Conservation (phyloP, 2,797 vertebrate genomes). For the Amniataba percoides region DNA sequence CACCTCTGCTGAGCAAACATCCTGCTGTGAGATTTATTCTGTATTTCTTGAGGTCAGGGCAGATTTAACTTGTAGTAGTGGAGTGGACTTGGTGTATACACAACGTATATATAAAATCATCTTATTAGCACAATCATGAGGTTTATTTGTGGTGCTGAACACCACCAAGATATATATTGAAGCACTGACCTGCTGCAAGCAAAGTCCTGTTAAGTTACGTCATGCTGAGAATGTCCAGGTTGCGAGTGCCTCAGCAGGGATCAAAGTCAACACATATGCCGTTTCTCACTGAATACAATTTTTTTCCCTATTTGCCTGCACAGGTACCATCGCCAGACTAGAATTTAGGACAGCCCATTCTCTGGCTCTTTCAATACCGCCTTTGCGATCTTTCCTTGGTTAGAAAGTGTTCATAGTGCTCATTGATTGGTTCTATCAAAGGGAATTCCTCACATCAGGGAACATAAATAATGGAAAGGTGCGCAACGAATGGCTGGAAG, state of each 20-base stretch:
- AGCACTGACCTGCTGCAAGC: background rate
- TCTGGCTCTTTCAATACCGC: slow-evolving; percentile 55
- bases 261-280: slow-evolving; percentile 41
- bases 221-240: slow-evolving; percentile 26
- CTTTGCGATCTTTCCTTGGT: slow-evolving; percentile 61
- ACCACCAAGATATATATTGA: slow-evolving; percentile 14
- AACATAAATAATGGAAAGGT: slow-evolving; percentile 86
- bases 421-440: slow-evolving; percentile 84
- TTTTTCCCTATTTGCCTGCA: slow-evolving; percentile 11
- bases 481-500: slow-evolving; percentile 73
- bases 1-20: slow-evolving; percentile 19
- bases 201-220: slow-evolving; percentile 16
- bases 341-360: slow-evolving; percentile 47
- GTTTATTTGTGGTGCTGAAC: slow-evolving; percentile 26
- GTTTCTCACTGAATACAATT: background rate
- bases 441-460: slow-evolving; percentile 82
- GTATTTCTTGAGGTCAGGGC: slow-evolving; percentile 19
- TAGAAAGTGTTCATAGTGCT: slow-evolving; percentile 68
- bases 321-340: slow-evolving; percentile 20
- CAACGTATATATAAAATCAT: slow-evolving; percentile 12
- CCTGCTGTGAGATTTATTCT: slow-evolving; percentile 43
- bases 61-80: background rate
- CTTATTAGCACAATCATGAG: slow-evolving; percentile 26
- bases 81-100: background rate
- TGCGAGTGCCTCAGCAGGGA: slow-evolving; percentile 24